Evolutionary conservation across 2,797 vertebrate species (phyloP).

Genomic region (Paedocypris micromegethes): DNA sequence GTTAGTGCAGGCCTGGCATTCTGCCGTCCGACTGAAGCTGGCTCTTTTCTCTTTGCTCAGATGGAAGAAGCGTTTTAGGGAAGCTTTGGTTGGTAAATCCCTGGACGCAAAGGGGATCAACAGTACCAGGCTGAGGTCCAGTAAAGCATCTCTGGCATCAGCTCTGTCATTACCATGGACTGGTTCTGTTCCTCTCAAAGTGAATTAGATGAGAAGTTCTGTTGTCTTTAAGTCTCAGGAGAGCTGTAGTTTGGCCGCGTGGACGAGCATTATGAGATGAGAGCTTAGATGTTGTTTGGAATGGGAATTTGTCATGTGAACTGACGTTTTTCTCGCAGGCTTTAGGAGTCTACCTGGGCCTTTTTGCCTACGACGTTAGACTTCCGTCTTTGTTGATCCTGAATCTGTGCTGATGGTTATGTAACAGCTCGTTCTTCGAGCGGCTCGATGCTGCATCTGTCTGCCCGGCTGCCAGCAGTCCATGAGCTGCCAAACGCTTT

Average conservation of each 20-base stretch:
- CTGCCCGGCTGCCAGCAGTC: conserved; percentile 46
- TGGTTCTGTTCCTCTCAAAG: conserved; percentile 43
- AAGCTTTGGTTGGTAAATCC: conserved; percentile 60
- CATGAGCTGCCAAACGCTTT: conserved; percentile 40
- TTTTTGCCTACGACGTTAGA: conserved; percentile 3
- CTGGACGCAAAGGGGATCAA: conserved; percentile 52
- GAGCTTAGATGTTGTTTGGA: no score
- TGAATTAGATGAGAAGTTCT: conserved; percentile 44
- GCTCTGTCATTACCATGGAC: conserved; percentile 49
- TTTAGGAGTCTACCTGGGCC: not conserved
- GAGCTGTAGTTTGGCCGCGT: not conserved
- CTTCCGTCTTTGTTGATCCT: conserved; percentile 3
- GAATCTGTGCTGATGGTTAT: conserved; percentile 37
- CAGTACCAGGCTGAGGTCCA: conserved; percentile 57
- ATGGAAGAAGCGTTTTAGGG: conserved; percentile 44
- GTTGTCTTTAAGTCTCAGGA: not conserved
- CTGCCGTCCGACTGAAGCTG: conserved; percentile 26
- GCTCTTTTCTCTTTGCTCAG: conserved; percentile 56
- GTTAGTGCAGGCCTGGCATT: not conserved
- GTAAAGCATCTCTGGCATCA: conserved; percentile 44
- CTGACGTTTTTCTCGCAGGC: conserved; percentile 2
- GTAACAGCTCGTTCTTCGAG: conserved; percentile 41
- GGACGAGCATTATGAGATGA: not conserved
- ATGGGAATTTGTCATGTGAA: not conserved
- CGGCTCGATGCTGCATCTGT: conserved; percentile 43